A percentile compares a stretch with the other conserved stretches of the same genome.
Evolutionary conservation across 1,140 invertebrate species (phyloP).

Genomic region (Drosophila yakuba): DNA sequence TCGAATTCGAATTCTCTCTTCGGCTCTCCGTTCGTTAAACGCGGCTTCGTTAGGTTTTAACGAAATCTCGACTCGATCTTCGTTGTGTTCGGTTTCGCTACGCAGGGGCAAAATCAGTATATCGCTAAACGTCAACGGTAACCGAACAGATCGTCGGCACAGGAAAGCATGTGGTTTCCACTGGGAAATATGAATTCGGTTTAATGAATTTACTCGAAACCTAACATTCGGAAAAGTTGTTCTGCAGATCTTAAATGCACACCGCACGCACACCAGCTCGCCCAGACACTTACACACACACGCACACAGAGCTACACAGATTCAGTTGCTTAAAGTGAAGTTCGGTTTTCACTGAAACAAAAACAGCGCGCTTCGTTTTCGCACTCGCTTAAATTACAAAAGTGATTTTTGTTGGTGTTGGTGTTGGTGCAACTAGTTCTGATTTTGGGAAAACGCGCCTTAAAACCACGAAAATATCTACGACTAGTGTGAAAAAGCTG

Average conservation of each 20-base stretch:
- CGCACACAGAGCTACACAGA: constrained; percentile 42
- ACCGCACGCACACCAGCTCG: constrained; percentile 41
- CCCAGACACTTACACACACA: constrained; percentile 14
- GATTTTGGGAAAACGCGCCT: constrained; percentile 33
- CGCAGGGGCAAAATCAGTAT: constrained; percentile 4
- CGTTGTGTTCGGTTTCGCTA: constrained; percentile 4
- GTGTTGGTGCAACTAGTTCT: constrained; percentile 36
- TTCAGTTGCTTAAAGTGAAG: constrained; percentile 58
- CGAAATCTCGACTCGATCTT: background rate
- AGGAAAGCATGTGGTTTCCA: constrained; percentile 6
- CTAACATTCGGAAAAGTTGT: constrained; percentile 11
- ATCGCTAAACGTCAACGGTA: constrained; percentile 3
- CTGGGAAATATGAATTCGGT: background rate
- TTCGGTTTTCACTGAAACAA: constrained; percentile 27
- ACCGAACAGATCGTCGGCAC: constrained; percentile 5
- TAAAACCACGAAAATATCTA: constrained; percentile 37
- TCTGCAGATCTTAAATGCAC: constrained; percentile 17
- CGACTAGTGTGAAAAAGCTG: constrained; percentile 30
- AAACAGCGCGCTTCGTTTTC: constrained; percentile 46
- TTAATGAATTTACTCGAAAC: background rate
- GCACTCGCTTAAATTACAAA: constrained; percentile 47
- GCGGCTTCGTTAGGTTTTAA: constrained; percentile 24
- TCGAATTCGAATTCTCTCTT: constrained; percentile 57
- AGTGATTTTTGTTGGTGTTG: constrained; percentile 48
- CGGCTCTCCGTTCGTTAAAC: constrained; percentile 15